Evolutionary conservation across 2,113 vertebrate genomes (phyloP), one percentile per base, ranked within the genome.

Genomic region (Ptychochromis oligacanthus): DNA sequence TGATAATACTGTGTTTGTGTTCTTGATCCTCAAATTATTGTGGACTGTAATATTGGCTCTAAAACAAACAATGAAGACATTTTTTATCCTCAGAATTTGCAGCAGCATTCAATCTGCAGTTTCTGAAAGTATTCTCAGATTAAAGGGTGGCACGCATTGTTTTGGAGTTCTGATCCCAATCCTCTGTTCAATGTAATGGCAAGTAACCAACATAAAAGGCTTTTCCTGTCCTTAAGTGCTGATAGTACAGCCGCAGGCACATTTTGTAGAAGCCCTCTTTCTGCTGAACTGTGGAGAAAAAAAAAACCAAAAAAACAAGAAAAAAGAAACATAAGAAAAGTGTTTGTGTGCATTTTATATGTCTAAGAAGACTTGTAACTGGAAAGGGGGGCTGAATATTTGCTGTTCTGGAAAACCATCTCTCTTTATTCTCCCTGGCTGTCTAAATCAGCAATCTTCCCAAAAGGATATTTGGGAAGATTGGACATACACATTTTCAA

Each of bases 191-290:
- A 79, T 64, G 4, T 72, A 11, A 40, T 28, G 9, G 22, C 36
- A 36, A 77, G 49, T 75, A 82, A 56, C 2, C 62, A 57, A 57
- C 28, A 75, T 36, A 40, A 82, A 82, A 77, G 61, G 52, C 3
- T 67, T 80, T 78, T 74, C 55, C 38, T 76, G 26, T 72, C 56
- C 26, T 61, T 34, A 74, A 80, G 40, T 80, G 62, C 52, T 58
- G 17, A 77, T 46, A 58, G 56, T 64, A 54, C 10, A 80, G 65
- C 77, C 4, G 2, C 31, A 70, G 59, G 74, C 62, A 78, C 28
- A 74, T 72, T 72, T 22, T 62, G 11, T 56, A 58, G 12, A 38
- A 74, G 4, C 40, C n/a, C 20, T 57, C 12, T 22, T 57, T 64
- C 26, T 11, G 31, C 24, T 75, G 18, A 67, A 82, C 75, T 82